phyloP scores from a whole-genome alignment of 2,797 vertebrate species.

The Pantherophis alleghaniensis region DNA sequence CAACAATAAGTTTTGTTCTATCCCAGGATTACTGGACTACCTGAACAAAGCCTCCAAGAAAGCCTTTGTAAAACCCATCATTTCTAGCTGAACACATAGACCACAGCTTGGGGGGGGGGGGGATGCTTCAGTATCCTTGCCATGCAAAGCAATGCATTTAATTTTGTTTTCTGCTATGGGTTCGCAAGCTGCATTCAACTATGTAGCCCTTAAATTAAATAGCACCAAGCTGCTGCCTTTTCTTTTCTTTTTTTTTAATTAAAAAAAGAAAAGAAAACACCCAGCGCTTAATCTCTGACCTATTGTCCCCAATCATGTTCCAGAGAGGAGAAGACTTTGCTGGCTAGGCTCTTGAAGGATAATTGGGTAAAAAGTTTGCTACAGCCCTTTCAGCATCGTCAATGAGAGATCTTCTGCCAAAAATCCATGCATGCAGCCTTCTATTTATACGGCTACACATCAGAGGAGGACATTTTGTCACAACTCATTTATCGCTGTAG shows the following conservation, averaged over 20 bases:
- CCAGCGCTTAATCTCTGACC: constrained; percentile 60
- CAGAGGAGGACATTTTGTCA: constrained; percentile 57
- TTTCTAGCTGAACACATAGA: neutral
- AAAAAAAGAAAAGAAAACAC: neutral
- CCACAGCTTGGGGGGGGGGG: neutral
- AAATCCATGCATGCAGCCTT: constrained; percentile 44
- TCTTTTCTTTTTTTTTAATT: neutral
- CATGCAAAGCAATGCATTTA: constrained; percentile 26
- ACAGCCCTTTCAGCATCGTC: constrained; percentile 38
- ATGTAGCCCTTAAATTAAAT: constrained; percentile 57
- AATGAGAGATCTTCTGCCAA: constrained; percentile 47
- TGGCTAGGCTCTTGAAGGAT: constrained; percentile 63
- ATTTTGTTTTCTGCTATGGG: constrained; percentile 1
- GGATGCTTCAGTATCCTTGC: neutral
- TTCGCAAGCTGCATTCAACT: constrained; percentile 35
- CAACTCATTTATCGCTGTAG: constrained; percentile 53
- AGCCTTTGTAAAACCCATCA: neutral
- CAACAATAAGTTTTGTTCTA: neutral
- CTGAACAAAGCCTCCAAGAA: neutral
- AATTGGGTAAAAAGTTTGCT: constrained; percentile 57
- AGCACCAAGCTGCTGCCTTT: constrained; percentile 30
- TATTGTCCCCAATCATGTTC: constrained; percentile 55
- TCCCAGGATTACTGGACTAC: neutral
- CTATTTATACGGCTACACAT: constrained; percentile 49
- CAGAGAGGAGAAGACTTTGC: constrained; percentile 57